A percentile compares a stretch with the other conserved stretches of the same genome.
These are phyloP conservation scores for Gracilinanus agilis DNA, from an alignment of 2,113 vertebrate species.

Conservation along the genomic window DNA sequence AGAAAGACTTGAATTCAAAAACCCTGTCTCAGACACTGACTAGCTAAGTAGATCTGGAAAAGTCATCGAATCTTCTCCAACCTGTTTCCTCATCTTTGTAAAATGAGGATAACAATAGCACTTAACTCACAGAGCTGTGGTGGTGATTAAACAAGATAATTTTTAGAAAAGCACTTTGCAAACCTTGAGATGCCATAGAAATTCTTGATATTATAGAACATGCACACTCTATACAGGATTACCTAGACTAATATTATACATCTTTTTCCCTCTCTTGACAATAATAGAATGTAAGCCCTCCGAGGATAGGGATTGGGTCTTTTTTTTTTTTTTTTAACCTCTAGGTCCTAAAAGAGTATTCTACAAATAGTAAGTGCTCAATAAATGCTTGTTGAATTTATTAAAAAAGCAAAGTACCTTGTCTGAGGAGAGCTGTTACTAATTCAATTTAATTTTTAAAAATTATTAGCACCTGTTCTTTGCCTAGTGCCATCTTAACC, in stretches of 20 bases:
- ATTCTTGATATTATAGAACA: too few species aligned
- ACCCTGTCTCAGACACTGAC: background rate
- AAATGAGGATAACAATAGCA: background rate
- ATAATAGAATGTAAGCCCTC: background rate
- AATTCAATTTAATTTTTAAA: background rate
- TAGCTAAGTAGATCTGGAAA: background rate
- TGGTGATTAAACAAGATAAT: too few species aligned
- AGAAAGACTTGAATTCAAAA: too few species aligned
- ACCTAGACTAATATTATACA: background rate
- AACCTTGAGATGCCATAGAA: too few species aligned
- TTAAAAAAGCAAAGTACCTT: background rate
- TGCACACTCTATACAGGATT: too few species aligned
- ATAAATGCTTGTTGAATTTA: background rate
- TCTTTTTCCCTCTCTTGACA: background rate
- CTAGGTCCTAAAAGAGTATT: background rate
- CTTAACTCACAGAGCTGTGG: too few species aligned
- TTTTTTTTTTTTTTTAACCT: background rate
- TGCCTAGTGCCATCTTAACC: background rate
- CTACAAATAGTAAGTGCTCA: background rate
- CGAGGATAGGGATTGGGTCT: background rate
- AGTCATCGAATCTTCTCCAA: background rate
- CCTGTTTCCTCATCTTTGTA: background rate
- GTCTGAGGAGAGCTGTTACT: background rate
- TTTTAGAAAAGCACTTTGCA: too few species aligned
- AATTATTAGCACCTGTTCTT: background rate